These are phyloP conservation scores for Gavialis gangeticus DNA, from an alignment of 2,113 vertebrate genomes.

Conservation along the genomic window DNA sequence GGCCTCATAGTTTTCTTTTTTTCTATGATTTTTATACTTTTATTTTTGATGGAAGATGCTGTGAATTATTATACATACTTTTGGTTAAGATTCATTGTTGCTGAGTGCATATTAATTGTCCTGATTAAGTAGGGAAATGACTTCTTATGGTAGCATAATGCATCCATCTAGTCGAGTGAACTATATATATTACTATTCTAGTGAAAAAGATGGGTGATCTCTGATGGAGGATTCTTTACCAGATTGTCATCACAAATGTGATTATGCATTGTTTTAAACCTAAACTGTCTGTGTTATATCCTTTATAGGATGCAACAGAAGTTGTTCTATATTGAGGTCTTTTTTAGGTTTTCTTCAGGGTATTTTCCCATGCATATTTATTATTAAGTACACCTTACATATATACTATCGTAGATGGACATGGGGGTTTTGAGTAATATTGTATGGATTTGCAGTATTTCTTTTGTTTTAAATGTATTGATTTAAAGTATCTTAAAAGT, in stretches of 20 bases:
- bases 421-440: too few species aligned
- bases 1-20: too few species aligned
- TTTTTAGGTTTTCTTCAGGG: neutral
- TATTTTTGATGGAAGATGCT: too few species aligned
- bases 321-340: too few species aligned
- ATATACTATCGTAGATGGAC: too few species aligned
- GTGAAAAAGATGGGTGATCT: neutral
- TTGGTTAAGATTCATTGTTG: too few species aligned
- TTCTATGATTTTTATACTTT: too few species aligned
- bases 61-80: too few species aligned
- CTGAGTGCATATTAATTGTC: neutral
- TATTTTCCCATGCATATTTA: neutral
- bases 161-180: neutral
- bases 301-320: neutral
- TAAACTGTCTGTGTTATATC: neutral
- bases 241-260: neutral
- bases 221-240: neutral
- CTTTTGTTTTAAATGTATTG: too few species aligned
- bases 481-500: too few species aligned
- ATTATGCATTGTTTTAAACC: neutral
- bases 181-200: accelerated
- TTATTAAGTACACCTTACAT: neutral
- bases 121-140: neutral
- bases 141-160: neutral
- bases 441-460: too few species aligned